Percentiles rank a stretch among this genome's conserved stretches.
Evolutionary conservation across 2,797 vertebrate species (phyloP).

Genomic region (Sebastes diploproa): DNA sequence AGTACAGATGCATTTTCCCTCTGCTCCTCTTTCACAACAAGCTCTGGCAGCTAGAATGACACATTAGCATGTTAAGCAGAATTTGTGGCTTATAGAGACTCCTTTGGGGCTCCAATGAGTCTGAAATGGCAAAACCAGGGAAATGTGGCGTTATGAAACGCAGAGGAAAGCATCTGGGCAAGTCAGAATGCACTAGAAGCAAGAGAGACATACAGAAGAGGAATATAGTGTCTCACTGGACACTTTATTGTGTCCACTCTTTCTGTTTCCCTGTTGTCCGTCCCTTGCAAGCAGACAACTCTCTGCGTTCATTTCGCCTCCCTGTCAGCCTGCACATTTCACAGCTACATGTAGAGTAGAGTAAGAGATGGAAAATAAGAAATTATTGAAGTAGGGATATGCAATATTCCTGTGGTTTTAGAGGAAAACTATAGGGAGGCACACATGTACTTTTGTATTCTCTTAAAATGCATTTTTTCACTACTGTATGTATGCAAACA

Average conservation of each 20-base stretch:
- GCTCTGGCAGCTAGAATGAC: conserved; percentile 21
- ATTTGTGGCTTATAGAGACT: conserved; percentile 26
- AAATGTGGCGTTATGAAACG: conserved; percentile 1
- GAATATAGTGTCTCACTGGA: not conserved
- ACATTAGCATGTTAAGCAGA: conserved; percentile 15
- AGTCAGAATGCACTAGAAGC: conserved; percentile 4
- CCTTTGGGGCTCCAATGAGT: not conserved
- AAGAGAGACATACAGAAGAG: not conserved
- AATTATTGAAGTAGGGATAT: not conserved
- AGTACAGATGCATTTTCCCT: not conserved
- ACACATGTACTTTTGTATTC: not conserved
- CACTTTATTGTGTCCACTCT: not conserved
- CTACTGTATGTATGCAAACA: no score
- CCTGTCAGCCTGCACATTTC: not conserved
- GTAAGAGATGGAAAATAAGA: not conserved
- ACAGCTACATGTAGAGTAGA: not conserved
- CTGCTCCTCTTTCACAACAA: conserved; percentile 24
- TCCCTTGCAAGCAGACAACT: not conserved
- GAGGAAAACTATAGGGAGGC: not conserved
- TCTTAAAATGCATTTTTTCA: not conserved
- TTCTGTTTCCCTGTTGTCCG: not conserved
- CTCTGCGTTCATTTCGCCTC: not conserved
- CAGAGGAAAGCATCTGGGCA: conserved; percentile 16
- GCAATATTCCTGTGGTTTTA: not conserved
- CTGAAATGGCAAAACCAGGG: conserved; percentile 29